Percentiles rank a stretch among this genome's conserved stretches.
These are phyloP conservation scores for Danio tinwini DNA, from an alignment of 2,797 vertebrate genomes.

Conservation along the genomic window DNA sequence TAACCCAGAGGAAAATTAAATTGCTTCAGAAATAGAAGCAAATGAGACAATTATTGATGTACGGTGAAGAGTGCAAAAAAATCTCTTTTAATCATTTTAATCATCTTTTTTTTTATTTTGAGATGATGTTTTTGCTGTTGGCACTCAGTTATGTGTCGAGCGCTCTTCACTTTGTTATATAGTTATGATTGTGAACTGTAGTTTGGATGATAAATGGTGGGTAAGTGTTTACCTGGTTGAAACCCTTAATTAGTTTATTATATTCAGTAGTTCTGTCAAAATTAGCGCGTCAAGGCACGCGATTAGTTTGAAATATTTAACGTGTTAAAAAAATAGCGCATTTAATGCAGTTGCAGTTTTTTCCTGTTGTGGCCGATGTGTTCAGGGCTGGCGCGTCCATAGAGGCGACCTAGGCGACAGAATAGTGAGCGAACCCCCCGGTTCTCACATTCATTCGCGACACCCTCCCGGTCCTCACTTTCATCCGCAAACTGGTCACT, in stretches of 20 bases:
- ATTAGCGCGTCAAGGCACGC: too few relatives aligned
- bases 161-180: neutral
- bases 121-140: neutral
- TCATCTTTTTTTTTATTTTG: neutral
- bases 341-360: too few relatives aligned
- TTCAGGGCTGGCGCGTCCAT: too few relatives aligned
- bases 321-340: too few relatives aligned
- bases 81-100: neutral
- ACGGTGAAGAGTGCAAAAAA: neutral
- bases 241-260: neutral
- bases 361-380: too few relatives aligned
- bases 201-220: neutral
- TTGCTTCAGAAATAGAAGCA: constrained; percentile 24
- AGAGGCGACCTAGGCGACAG: too few relatives aligned
- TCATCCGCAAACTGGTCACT: too few relatives aligned
- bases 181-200: neutral
- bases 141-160: neutral
- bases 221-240: neutral
- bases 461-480: too few relatives aligned
- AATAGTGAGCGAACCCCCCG: too few relatives aligned
- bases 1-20: constrained; percentile 8
- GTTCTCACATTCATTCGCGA: too few relatives aligned
- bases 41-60: constrained; percentile 12
- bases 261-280: too few relatives aligned
- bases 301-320: too few relatives aligned